Conservation (phyloP, 2,888 invertebrate genomes). For the Encarsia formosa region DNA sequence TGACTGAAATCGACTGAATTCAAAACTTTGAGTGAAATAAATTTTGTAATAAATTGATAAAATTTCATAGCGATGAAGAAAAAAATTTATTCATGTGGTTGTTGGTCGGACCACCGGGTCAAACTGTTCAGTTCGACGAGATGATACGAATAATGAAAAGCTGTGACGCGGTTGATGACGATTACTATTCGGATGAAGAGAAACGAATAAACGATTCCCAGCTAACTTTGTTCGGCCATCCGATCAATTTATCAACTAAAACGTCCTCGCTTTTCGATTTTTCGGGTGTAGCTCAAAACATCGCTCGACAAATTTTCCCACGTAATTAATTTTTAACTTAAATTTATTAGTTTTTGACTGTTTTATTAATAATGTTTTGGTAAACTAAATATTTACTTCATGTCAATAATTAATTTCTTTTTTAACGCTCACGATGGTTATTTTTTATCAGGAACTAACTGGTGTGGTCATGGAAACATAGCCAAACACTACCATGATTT, state of each 20-base stretch:
- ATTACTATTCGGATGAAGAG: not conserved
- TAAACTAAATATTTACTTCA: not conserved
- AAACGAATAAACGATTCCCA: not conserved
- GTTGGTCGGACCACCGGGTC: slow-evolving; percentile 60
- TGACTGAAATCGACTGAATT: not conserved
- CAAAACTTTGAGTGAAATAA: not conserved
- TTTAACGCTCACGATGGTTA: too few species aligned
- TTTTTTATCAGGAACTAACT: slow-evolving; percentile 75
- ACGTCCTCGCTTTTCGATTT: not conserved
- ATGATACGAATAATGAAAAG: slow-evolving; percentile 77
- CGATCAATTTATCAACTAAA: not conserved
- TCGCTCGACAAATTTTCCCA: not conserved
- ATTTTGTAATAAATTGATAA: not conserved
- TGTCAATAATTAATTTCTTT: not conserved
- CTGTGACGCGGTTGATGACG: slow-evolving; percentile 64
- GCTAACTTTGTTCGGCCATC: too few species aligned
- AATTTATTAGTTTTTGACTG: not conserved
- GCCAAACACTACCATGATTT: slow-evolving; percentile 82
- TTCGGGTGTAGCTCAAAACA: slow-evolving; percentile 2
- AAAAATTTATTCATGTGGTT: slow-evolving; percentile 63
- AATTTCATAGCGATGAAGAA: slow-evolving; percentile 62
- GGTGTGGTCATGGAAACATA: slow-evolving; percentile 89
- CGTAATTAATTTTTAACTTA: not conserved
- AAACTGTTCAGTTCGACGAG: slow-evolving; percentile 65
- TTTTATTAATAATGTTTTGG: not conserved